These are phyloP conservation scores for Bedellia somnulentella DNA, from an alignment of 2,888 invertebrate genomes.

Conservation along the genomic window DNA sequence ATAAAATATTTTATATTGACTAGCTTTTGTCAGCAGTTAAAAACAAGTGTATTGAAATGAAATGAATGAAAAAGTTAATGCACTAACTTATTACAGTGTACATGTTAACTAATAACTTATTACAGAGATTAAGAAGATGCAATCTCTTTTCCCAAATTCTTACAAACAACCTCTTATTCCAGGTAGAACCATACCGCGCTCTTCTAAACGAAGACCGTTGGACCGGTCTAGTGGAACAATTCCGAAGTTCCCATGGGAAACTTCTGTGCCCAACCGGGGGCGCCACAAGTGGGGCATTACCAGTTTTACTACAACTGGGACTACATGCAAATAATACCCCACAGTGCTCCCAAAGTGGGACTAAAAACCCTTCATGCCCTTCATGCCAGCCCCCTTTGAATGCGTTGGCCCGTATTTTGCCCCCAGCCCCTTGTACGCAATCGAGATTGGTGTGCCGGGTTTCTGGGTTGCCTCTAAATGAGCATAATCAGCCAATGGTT, in stretches of 20 bases:
- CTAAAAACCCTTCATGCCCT: constrained; percentile 84
- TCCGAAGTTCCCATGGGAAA: constrained; percentile 91
- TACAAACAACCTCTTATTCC: not conserved
- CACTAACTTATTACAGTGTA: no score
- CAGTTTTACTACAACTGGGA: constrained; percentile 88
- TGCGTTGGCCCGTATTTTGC: constrained; percentile 81
- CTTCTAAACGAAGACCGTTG: constrained; percentile 72
- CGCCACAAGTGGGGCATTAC: constrained; percentile 89
- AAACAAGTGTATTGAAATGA: no score
- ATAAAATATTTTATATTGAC: no score
- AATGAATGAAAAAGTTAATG: no score
- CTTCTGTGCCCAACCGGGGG: constrained; percentile 93
- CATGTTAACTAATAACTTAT: no score
- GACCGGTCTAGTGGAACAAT: constrained; percentile 84
- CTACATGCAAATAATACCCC: constrained; percentile 95
- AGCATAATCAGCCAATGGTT: constrained; percentile 98
- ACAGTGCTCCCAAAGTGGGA: constrained; percentile 74
- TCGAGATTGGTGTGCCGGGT: constrained; percentile 92
- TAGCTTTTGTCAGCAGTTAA: no score
- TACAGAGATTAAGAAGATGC: no score
- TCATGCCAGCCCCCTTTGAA: constrained; percentile 89
- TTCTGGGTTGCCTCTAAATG: constrained; percentile 89
- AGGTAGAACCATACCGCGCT: constrained; percentile 69
- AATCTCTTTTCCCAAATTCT: not conserved
- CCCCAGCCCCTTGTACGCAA: constrained; percentile 95